phyloP scores from a whole-genome alignment of 2,888 invertebrate species.

The Parascotia fuliginaria region DNA sequence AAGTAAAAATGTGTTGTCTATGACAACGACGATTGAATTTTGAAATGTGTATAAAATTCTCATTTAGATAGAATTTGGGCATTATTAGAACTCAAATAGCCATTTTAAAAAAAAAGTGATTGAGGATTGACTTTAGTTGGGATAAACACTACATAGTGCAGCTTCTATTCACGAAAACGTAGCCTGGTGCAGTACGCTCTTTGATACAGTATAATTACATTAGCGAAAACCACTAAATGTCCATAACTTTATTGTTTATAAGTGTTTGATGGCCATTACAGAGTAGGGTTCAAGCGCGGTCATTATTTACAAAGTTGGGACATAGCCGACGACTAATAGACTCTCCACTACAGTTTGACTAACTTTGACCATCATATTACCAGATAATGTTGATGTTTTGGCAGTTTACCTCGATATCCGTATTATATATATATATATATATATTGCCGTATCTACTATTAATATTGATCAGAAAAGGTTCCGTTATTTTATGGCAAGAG shows the following conservation, averaged over 20 bases:
- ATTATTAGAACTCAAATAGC: no score
- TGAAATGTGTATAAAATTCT: background rate
- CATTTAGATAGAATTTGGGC: no score
- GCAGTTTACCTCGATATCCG: background rate
- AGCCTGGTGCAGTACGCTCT: no score
- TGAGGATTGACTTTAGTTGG: no score
- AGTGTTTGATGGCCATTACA: conserved; percentile 13
- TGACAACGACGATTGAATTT: no score
- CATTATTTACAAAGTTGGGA: conserved; percentile 33
- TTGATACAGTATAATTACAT: background rate
- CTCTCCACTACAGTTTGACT: conserved; percentile 23
- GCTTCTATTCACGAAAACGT: no score
- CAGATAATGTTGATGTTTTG: conserved; percentile 32
- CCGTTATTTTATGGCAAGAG: no score
- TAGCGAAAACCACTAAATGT: background rate
- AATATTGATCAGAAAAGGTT: no score
- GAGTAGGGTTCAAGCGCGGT: conserved; percentile 13
- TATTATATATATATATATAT: background rate
- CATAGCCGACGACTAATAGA: conserved; percentile 26
- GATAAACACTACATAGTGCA: no score
- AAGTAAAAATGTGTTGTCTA: no score
- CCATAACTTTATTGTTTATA: background rate
- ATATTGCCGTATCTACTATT: background rate
- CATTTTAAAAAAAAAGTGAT: no score
- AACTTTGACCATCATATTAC: conserved; percentile 32